Base-by-base conservation (phyloP, 2,888 invertebrate species). In the Campopleginae sp. region DNA sequence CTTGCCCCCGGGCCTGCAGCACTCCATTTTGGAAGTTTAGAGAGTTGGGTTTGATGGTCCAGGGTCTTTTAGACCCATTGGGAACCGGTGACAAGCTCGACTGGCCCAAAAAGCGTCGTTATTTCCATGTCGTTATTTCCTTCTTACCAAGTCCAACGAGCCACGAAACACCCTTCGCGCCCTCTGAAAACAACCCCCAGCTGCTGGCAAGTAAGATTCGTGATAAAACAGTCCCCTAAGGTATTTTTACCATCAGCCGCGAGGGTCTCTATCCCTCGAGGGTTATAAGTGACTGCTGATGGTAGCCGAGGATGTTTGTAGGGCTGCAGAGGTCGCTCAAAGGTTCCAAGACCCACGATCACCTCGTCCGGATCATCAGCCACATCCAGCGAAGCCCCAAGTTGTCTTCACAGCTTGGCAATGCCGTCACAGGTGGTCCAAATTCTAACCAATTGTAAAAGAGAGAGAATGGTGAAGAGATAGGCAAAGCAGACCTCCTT, bases 401-500 rank as follows among this genome's bases (percentile, higher is more conserved):
- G 19, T 27, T 46, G 44, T 12, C 8, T 38, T 44, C 14, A 17
- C 19, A 2, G 46, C 1, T 27, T 4, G 7, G 12, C 7, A 6
- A 23, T n/a, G 19, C 12, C 10, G 1, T 48, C n/a, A 31, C 44
- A 33, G 54, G 38, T 54, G 71, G 54, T 72, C 71, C 71, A 72
- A 38, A 72, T 72, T 72, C 6, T 0, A 23, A 51, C 54, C 23
- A 72, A 23, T 33, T 38, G 23, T 5, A 19, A 38, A 19, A 19
- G 48, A 42, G 65, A 44, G 79, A 79, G 70, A 70, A 79, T 61
- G 61, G 65, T 71, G 68, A 42, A 58, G 78, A 76, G 76, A 78
- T 71, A 61, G 79, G 70, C 70, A 71, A 79, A 63, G 61, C 70
- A 79, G 74, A 74, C 65, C 74, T 80, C 74, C 80, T 80, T 80